Evolutionary conservation across 2,797 vertebrate genomes (phyloP).

Genomic region (Knipowitschia caucasica): DNA sequence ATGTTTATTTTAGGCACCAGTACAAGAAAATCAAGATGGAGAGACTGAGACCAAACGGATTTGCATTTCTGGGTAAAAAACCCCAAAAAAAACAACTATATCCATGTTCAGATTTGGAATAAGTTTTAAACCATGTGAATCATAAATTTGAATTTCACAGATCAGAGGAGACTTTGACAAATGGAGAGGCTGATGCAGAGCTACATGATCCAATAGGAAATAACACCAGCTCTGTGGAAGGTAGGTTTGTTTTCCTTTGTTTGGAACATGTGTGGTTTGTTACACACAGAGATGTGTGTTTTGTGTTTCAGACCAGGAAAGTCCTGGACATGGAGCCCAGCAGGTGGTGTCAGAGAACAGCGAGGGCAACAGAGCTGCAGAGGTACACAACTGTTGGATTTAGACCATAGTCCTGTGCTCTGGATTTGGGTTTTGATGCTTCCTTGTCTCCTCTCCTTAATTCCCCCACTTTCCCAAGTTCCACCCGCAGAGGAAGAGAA

Average conservation of each 20-base stretch:
- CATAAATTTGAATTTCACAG: constrained; percentile 17
- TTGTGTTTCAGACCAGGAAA: neutral
- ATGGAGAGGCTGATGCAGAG: neutral
- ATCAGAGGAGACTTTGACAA: constrained; percentile 13
- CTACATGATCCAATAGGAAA: constrained; percentile 34
- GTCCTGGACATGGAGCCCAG: constrained; percentile 24
- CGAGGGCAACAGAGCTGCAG: constrained; percentile 38
- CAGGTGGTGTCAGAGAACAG: constrained; percentile 35
- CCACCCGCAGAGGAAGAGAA: too few species aligned
- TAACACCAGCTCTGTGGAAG: constrained; percentile 11
- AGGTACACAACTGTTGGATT: constrained; percentile 38
- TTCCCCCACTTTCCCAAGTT: too few species aligned
- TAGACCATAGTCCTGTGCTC: too few species aligned
- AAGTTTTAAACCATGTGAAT: neutral
- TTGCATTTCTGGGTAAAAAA: neutral
- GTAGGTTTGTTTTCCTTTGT: constrained; percentile 6
- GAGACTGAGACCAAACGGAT: neutral
- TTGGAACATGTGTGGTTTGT: neutral
- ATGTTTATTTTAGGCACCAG: neutral
- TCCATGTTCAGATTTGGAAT: neutral
- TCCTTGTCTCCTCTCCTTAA: too few species aligned
- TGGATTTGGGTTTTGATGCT: too few species aligned
- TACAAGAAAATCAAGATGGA: neutral
- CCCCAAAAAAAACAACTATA: too few species aligned
- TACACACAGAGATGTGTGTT: neutral